phyloP scores from a whole-genome alignment of 2,113 vertebrate species.

The Nematolebias whitei region DNA sequence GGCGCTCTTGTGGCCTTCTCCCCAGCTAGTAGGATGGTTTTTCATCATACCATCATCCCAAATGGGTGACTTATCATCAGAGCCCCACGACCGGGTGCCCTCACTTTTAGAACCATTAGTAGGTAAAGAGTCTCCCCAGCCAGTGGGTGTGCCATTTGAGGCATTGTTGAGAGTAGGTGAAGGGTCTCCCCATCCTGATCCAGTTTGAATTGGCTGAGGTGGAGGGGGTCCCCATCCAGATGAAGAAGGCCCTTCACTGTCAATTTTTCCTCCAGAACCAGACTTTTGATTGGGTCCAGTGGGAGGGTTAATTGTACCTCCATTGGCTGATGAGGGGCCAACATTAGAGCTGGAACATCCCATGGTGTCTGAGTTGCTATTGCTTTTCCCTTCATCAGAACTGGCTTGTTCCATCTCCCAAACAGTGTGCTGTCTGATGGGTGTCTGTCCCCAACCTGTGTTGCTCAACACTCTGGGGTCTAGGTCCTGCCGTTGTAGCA shows the following conservation, averaged over 20 bases:
- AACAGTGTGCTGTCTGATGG: conserved; percentile 95
- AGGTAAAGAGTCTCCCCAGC: conserved; percentile 87
- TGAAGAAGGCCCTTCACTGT: conserved; percentile 88
- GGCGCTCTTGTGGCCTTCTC: conserved; percentile 87
- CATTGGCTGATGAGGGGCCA: conserved; percentile 60
- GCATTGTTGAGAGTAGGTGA: conserved; percentile 83
- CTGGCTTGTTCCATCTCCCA: conserved; percentile 97
- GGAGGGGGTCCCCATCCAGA: conserved; percentile 89
- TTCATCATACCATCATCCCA: conserved; percentile 89
- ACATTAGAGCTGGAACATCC: conserved; percentile 73
- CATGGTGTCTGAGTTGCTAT: conserved; percentile 88
- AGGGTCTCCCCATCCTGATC: conserved; percentile 85
- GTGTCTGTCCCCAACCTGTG: conserved; percentile 97
- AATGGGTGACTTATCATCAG: conserved; percentile 89
- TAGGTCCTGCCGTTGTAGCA: conserved; percentile 90
- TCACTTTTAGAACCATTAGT: conserved; percentile 86
- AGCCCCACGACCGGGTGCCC: conserved; percentile 85
- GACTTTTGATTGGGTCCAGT: conserved; percentile 81
- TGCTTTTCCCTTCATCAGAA: conserved; percentile 84
- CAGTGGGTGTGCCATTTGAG: conserved; percentile 82
- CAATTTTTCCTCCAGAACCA: conserved; percentile 89
- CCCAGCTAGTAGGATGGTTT: conserved; percentile 88
- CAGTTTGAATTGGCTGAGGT: conserved; percentile 75
- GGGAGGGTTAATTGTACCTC: conserved; percentile 61
- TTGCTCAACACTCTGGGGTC: conserved; percentile 97